Percentiles rank a stretch among this genome's conserved stretches.
phyloP scores from a whole-genome alignment of 2,888 invertebrate species.

The Ceramica pisi region DNA sequence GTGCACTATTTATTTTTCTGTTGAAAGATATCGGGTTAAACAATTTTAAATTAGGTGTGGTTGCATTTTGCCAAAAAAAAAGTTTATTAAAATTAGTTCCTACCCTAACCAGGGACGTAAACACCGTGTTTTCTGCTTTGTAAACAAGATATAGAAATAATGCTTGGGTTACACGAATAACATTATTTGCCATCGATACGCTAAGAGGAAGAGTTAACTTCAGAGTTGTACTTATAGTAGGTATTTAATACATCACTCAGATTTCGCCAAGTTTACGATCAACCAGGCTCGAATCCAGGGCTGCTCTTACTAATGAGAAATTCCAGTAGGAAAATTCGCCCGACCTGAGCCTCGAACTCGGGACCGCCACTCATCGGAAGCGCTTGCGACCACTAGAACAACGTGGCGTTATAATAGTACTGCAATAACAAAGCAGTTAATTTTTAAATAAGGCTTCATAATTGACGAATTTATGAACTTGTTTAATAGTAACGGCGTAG shows the following conservation, averaged over 20 bases:
- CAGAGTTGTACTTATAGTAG: too few relatives aligned
- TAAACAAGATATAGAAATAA: neutral
- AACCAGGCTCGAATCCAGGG: neutral
- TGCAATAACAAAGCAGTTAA: neutral
- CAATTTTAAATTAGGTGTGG: neutral
- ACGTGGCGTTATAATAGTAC: neutral
- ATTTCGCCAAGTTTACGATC: too few relatives aligned
- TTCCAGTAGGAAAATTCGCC: neutral
- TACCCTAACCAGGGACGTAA: neutral
- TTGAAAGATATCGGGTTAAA: neutral
- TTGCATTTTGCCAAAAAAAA: neutral
- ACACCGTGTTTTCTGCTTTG: neutral
- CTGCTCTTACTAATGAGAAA: neutral
- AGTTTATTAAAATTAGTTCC: constrained; percentile 7
- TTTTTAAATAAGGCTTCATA: neutral
- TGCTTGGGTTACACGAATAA: too few relatives aligned
- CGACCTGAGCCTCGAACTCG: neutral
- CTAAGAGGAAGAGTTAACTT: too few relatives aligned
- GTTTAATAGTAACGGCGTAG: too few relatives aligned
- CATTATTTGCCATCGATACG: too few relatives aligned
- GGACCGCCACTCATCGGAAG: neutral
- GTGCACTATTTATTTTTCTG: neutral
- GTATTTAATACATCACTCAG: too few relatives aligned
- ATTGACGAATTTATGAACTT: too few relatives aligned
- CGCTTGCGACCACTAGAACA: neutral